Conservation (phyloP, 2,888 invertebrate genomes). For the Watsonalla binaria region DNA sequence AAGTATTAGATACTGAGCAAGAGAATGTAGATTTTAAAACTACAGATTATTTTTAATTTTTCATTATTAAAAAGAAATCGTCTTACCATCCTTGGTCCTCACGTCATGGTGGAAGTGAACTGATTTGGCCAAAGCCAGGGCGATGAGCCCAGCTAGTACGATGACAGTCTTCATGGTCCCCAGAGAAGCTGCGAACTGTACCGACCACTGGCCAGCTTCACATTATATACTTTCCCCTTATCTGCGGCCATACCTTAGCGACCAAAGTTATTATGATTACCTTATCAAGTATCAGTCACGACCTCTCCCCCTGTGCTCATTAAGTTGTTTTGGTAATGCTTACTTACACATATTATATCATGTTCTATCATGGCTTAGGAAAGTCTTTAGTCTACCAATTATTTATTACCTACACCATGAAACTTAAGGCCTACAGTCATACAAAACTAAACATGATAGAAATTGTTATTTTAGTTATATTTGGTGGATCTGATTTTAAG, state of each 20-base stretch:
- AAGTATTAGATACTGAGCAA: no score
- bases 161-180: conserved; percentile 53
- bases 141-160: conserved; percentile 42
- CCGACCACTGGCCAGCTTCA: neutral
- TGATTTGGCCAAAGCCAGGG: conserved; percentile 34
- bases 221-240: neutral
- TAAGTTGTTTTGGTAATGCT: neutral
- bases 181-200: conserved; percentile 30
- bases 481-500: no score
- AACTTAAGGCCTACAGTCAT: no score
- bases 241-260: neutral
- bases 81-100: conserved; percentile 24
- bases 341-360: neutral
- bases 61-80: no score
- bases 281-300: neutral
- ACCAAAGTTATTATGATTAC: neutral
- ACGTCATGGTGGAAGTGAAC: conserved; percentile 15
- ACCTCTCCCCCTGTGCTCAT: neutral
- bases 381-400: neutral
- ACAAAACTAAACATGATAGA: no score
- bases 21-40: no score
- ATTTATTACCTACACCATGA: no score
- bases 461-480: no score
- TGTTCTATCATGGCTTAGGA: neutral
- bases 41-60: no score